A percentile compares a stretch with the other conserved stretches of the same genome.
Conservation (phyloP, 2,797 vertebrate species). For the Cygnus olor region DNA sequence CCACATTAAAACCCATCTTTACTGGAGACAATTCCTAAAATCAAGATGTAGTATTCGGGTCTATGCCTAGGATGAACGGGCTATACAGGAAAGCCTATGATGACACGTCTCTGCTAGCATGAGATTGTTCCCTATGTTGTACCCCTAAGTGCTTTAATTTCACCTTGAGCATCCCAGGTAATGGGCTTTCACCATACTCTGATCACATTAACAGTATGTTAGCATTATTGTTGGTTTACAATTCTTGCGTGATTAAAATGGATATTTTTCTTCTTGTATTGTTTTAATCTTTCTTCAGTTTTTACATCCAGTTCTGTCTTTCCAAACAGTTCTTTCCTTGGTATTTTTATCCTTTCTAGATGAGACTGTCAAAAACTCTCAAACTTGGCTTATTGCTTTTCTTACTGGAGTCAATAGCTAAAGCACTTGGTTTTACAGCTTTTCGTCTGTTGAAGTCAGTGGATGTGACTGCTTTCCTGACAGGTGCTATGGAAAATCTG, state of each 20-base stretch:
- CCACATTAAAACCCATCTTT: neutral
- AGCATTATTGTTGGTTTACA: neutral
- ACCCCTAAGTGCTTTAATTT: neutral
- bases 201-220: neutral
- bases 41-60: neutral
- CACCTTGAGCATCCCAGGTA: neutral
- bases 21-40: neutral
- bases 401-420: neutral
- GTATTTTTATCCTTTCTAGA: neutral
- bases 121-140: neutral
- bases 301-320: neutral
- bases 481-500: conserved; percentile 34
- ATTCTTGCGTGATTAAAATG: neutral
- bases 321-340: neutral
- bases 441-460: neutral
- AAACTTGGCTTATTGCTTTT: neutral
- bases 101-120: neutral
- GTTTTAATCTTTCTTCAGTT: neutral
- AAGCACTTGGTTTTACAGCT: fast-evolving
- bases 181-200: neutral
- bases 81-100: neutral
- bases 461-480: neutral
- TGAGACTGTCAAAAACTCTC: neutral
- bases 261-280: neutral
- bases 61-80: neutral